Conservation (phyloP, 2,888 invertebrate genomes). For the Acronicta leporina region DNA sequence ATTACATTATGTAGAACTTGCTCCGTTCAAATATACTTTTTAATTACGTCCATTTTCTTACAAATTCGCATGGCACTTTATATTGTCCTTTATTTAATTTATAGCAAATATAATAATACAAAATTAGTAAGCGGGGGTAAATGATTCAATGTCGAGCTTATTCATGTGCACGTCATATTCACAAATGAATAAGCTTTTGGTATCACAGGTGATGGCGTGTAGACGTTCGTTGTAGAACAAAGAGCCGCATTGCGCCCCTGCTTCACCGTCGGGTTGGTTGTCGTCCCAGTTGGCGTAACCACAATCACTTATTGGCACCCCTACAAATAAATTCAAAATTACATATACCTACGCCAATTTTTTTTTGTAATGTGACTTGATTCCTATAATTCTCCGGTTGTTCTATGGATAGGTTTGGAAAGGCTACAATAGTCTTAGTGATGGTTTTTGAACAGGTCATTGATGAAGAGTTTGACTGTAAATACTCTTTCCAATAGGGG, state of each 20-base stretch:
- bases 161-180: constrained; percentile 67
- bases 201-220: constrained; percentile 71
- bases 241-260: constrained; percentile 72
- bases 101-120: neutral
- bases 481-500: too few relatives aligned
- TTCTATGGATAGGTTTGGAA: too few relatives aligned
- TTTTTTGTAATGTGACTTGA: too few relatives aligned
- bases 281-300: constrained; percentile 73
- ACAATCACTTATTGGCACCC: constrained; percentile 59
- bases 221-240: constrained; percentile 76
- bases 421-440: too few relatives aligned
- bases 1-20: too few relatives aligned
- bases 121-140: neutral
- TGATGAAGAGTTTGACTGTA: too few relatives aligned
- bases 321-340: constrained; percentile 5
- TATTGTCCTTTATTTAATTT: too few relatives aligned
- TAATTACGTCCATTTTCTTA: neutral
- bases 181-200: constrained; percentile 74
- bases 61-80: neutral
- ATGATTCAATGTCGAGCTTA: neutral
- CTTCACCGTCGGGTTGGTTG: constrained; percentile 73
- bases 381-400: too few relatives aligned
- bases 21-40: too few relatives aligned
- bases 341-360: too few relatives aligned
- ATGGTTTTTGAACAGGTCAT: too few relatives aligned